Evolutionary conservation across 2,888 invertebrate species (phyloP).

Genomic region (Teleiodes luculella): DNA sequence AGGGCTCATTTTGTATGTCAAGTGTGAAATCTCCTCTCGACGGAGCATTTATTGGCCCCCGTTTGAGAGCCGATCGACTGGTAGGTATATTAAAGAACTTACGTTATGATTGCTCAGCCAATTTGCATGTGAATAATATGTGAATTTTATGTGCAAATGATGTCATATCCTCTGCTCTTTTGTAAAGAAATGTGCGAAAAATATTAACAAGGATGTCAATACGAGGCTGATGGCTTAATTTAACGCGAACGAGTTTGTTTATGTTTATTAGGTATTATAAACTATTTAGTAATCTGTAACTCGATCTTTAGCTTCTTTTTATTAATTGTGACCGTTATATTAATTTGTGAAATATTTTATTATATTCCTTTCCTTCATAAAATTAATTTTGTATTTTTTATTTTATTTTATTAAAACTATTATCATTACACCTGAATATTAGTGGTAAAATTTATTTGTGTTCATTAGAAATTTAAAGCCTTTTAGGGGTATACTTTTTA

Average conservation of each 20-base stretch:
- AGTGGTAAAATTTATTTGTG: too few species aligned
- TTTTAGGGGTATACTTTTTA: too few species aligned
- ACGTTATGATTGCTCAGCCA: constrained; percentile 64
- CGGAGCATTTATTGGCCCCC: constrained; percentile 40
- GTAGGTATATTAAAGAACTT: constrained; percentile 55
- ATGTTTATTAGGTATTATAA: neutral
- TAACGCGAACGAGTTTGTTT: constrained; percentile 17
- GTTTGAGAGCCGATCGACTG: constrained; percentile 34
- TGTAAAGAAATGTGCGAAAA: constrained; percentile 50
- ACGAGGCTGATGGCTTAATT: constrained; percentile 34
- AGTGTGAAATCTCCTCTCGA: constrained; percentile 30
- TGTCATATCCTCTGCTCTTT: constrained; percentile 52
- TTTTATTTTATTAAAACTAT: too few species aligned
- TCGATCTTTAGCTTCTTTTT: neutral
- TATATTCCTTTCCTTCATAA: too few species aligned
- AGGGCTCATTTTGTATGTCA: constrained; percentile 35
- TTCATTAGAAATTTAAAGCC: too few species aligned
- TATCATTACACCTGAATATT: too few species aligned
- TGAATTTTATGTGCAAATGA: constrained; percentile 59
- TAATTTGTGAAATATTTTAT: neutral
- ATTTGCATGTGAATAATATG: constrained; percentile 67
- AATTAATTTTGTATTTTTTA: too few species aligned
- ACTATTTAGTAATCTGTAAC: neutral
- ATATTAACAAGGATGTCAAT: constrained; percentile 33
- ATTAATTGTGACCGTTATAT: constrained; percentile 1